Evolutionary conservation across 1,140 invertebrate genomes (phyloP).

Genomic region (Amyelois transitella): DNA sequence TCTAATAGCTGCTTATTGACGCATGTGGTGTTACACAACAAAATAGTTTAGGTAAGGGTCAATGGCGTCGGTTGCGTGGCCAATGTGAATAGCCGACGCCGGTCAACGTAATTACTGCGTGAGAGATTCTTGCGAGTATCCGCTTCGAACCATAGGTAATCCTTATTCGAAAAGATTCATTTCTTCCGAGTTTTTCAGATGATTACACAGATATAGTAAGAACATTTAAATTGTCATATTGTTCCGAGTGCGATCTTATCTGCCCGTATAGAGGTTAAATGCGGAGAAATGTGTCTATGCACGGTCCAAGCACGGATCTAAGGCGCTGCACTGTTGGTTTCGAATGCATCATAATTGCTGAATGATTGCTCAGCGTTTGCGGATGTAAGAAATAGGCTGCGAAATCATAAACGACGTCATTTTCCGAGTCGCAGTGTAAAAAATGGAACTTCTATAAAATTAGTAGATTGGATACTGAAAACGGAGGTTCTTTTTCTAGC

Average conservation of each 20-base stretch:
- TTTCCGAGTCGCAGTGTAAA: too few relatives aligned
- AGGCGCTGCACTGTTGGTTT: neutral
- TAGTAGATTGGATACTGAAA: too few relatives aligned
- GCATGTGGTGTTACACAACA: conserved; percentile 30
- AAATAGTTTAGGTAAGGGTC: conserved; percentile 33
- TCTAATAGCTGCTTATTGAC: conserved; percentile 31
- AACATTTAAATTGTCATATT: neutral
- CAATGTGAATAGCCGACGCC: neutral
- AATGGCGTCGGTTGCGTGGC: conserved; percentile 26
- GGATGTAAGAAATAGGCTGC: neutral
- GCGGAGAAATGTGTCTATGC: neutral
- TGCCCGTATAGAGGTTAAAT: neutral
- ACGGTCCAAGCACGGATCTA: neutral
- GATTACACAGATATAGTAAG: neutral
- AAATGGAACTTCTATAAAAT: too few relatives aligned
- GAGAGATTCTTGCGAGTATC: neutral
- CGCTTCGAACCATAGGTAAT: neutral
- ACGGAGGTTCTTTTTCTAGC: too few relatives aligned
- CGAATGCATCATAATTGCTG: neutral
- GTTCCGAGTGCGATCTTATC: neutral
- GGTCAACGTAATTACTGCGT: neutral
- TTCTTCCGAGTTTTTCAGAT: neutral
- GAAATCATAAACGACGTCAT: neutral
- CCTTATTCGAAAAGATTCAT: neutral
- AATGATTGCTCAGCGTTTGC: neutral